Conservation (phyloP, 1,140 invertebrate species). For the Eufriesea mexicana region DNA sequence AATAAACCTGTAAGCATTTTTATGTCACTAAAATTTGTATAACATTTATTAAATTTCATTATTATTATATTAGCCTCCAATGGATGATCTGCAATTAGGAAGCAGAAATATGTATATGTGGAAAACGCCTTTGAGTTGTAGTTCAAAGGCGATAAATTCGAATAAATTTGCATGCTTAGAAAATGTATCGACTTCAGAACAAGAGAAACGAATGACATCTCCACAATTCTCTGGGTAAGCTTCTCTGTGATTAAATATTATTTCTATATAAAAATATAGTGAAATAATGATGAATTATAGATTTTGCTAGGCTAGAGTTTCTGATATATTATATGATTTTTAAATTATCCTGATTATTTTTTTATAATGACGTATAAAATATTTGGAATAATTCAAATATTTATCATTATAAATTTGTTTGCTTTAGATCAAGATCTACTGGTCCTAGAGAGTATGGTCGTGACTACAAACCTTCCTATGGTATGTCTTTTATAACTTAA, state of each 20-base stretch:
- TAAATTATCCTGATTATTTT: slow-evolving; percentile 61
- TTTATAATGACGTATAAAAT: background rate
- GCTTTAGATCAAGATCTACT: slow-evolving; percentile 78
- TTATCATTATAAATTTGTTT: slow-evolving; percentile 24
- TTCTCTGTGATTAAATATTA: background rate
- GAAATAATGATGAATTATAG: slow-evolving; percentile 66
- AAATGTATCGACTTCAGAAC: slow-evolving; percentile 73
- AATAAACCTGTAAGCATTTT: slow-evolving; percentile 79
- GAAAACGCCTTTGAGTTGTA: slow-evolving; percentile 64
- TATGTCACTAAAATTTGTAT: background rate
- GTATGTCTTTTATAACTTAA: slow-evolving; percentile 59
- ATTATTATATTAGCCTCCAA: slow-evolving; percentile 70
- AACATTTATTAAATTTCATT: too few species aligned
- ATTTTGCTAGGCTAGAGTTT: slow-evolving; percentile 77
- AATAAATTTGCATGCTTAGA: slow-evolving; percentile 82
- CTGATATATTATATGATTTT: slow-evolving; percentile 74
- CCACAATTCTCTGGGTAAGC: slow-evolving; percentile 78
- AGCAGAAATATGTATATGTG: slow-evolving; percentile 75
- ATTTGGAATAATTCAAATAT: slow-evolving; percentile 14
- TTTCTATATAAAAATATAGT: background rate
- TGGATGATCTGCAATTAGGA: slow-evolving; percentile 81
- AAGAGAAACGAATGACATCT: slow-evolving; percentile 76
- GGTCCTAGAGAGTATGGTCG: slow-evolving; percentile 77
- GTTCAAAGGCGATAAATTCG: slow-evolving; percentile 65
- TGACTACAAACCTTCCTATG: slow-evolving; percentile 77